phyloP scores from a whole-genome alignment of 2,797 vertebrate genomes.

The Oreonectes daqikongensis region DNA sequence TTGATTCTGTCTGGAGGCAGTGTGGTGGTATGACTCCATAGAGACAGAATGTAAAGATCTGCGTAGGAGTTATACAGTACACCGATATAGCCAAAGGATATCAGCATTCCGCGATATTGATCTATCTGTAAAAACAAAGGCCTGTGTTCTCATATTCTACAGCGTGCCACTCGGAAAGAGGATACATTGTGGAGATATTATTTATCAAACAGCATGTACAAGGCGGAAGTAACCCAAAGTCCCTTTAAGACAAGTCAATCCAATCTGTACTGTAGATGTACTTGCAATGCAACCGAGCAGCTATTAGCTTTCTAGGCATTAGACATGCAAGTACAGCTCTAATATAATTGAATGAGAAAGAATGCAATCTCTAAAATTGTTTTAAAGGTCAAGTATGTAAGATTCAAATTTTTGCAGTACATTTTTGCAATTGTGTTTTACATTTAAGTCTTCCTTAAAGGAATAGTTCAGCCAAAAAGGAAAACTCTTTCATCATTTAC shows the following conservation, averaged over 20 bases:
- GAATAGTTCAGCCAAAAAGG: too few relatives aligned
- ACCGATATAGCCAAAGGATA: conserved; percentile 45
- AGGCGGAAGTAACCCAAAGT: conserved; percentile 30
- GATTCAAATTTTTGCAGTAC: background rate
- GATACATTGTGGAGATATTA: conserved; percentile 37
- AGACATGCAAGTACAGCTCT: background rate
- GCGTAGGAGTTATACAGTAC: conserved; percentile 33
- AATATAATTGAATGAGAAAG: background rate
- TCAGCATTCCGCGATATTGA: conserved; percentile 36
- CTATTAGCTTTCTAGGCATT: background rate
- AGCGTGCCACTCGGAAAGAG: conserved; percentile 18
- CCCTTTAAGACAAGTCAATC: background rate
- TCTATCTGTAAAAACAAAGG: conserved; percentile 35
- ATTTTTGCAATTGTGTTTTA: background rate
- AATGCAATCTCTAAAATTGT: background rate
- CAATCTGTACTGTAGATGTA: background rate
- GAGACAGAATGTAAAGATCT: conserved; percentile 35
- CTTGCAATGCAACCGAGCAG: background rate
- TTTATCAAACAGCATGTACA: conserved; percentile 20
- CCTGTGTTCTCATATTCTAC: conserved; percentile 29
- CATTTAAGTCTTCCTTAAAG: too few relatives aligned
- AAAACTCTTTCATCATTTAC: too few relatives aligned
- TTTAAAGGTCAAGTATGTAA: background rate
- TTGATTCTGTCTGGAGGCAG: conserved; percentile 30
- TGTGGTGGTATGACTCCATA: conserved; percentile 13